These are phyloP conservation scores for Oreochromis aureus DNA, from an alignment of 2,113 vertebrate species.

Conservation along the genomic window DNA sequence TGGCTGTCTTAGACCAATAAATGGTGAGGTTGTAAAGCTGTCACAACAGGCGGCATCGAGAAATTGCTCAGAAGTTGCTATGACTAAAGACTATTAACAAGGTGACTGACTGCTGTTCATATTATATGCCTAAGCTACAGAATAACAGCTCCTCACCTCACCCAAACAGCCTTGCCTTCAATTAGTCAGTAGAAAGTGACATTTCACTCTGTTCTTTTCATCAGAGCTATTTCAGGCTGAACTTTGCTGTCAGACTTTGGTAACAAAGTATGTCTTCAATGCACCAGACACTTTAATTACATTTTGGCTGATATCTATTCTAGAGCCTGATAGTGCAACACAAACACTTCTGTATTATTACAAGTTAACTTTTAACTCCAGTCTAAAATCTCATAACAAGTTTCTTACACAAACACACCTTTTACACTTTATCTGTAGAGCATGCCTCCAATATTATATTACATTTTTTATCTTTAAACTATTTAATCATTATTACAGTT, in stretches of 20 bases:
- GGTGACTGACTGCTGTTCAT: conserved; percentile 27
- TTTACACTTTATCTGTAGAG: neutral
- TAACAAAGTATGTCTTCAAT: conserved; percentile 44
- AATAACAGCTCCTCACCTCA: conserved; percentile 14
- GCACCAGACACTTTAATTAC: conserved; percentile 48
- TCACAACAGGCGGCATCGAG: conserved; percentile 8
- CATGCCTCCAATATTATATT: neutral
- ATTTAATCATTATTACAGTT: neutral
- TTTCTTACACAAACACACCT: neutral
- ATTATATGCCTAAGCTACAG: neutral
- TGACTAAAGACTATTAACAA: conserved; percentile 10
- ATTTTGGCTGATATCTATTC: conserved; percentile 43
- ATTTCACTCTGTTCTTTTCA: conserved; percentile 45
- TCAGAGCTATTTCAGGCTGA: conserved; percentile 54
- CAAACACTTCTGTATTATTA: conserved; percentile 3
- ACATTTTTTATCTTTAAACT: neutral
- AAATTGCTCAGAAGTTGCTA: neutral
- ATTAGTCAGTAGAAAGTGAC: conserved; percentile 60
- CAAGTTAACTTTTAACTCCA: conserved; percentile 28
- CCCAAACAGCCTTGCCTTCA: conserved; percentile 25
- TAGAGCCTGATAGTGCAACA: conserved; percentile 7
- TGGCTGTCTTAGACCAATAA: conserved; percentile 20
- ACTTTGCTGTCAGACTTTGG: conserved; percentile 42
- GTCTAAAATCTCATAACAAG: neutral
- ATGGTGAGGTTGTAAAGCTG: neutral